Conservation (phyloP, 2,113 vertebrate species). For the Campylorhamphus procurvoides region DNA sequence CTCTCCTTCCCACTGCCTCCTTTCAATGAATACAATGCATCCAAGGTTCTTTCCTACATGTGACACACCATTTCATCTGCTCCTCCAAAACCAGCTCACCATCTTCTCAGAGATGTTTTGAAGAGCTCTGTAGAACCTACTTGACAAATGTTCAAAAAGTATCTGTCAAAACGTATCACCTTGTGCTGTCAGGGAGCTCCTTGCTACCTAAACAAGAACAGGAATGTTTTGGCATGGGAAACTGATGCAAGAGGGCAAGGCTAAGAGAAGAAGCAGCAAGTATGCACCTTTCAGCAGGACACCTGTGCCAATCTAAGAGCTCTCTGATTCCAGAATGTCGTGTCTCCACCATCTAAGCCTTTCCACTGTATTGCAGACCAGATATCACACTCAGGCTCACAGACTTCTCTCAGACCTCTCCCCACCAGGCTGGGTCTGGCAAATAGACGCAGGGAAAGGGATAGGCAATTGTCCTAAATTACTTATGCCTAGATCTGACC, state of each 20-base stretch:
- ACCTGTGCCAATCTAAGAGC: background rate
- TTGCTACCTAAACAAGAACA: background rate
- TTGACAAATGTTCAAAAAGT: background rate
- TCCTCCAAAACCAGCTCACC: background rate
- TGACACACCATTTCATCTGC: background rate
- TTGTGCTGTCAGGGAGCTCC: no score
- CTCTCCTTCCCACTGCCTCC: background rate
- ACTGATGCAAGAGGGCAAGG: background rate
- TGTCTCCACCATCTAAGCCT: background rate
- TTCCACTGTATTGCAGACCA: background rate
- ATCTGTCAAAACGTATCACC: background rate
- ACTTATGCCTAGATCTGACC: background rate
- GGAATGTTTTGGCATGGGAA: background rate
- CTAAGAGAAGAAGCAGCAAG: background rate
- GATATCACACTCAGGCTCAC: background rate
- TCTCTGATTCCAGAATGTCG: background rate
- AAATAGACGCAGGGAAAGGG: background rate
- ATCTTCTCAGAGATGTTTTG: background rate
- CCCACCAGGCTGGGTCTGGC: background rate
- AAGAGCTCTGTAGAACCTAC: background rate
- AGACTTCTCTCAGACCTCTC: background rate
- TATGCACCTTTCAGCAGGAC: background rate
- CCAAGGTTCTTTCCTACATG: background rate
- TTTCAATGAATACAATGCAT: background rate
- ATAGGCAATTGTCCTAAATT: background rate